Evolutionary conservation across 2,113 vertebrate genomes (phyloP).

Genomic region (Platichthys flesus): DNA sequence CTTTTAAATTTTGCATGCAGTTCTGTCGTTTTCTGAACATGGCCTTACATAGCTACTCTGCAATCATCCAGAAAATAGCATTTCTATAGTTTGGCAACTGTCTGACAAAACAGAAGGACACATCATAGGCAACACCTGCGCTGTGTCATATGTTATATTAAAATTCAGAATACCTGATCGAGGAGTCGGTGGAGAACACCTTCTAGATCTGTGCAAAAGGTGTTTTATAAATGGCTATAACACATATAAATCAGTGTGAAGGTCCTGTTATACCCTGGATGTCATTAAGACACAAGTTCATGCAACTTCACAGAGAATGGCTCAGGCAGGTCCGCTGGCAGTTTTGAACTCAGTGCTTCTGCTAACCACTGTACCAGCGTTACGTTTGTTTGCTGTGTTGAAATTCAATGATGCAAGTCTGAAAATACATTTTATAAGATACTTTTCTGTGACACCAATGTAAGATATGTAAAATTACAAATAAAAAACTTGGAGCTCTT

Average conservation of each 20-base stretch:
- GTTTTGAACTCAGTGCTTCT: no score
- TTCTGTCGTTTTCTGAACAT: neutral
- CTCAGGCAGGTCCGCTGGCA: no score
- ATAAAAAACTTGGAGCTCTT: no score
- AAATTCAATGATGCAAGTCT: no score
- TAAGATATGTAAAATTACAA: no score
- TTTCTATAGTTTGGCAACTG: conserved; percentile 10
- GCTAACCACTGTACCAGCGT: no score
- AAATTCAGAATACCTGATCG: conserved; percentile 15
- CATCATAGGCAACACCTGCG: conserved; percentile 36
- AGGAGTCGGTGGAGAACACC: neutral
- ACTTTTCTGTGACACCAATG: no score
- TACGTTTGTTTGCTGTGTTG: no score
- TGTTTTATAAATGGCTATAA: neutral
- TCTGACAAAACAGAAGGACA: conserved; percentile 24
- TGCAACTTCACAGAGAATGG: no score
- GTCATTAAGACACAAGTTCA: no score
- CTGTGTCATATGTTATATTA: neutral
- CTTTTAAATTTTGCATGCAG: neutral
- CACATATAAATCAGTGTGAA: neutral
- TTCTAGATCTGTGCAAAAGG: neutral
- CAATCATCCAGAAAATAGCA: conserved; percentile 4
- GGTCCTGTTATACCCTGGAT: no score
- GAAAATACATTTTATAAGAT: no score
- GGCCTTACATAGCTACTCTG: neutral